These are phyloP conservation scores for Lithophane leautieri DNA, from an alignment of 2,888 invertebrate species.

Conservation along the genomic window DNA sequence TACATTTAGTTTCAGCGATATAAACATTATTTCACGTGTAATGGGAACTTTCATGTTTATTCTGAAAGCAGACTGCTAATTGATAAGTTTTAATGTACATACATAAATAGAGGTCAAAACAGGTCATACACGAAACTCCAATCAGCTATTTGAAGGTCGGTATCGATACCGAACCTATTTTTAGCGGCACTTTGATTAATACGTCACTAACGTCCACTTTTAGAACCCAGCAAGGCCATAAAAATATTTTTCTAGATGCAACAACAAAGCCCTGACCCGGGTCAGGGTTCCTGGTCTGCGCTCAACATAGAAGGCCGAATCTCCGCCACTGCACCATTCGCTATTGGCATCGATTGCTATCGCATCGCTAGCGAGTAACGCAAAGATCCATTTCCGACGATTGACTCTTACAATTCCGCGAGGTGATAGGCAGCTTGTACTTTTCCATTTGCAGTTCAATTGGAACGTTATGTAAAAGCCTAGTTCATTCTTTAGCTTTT, in stretches of 20 bases:
- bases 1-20: neutral
- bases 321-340: conserved; percentile 45
- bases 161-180: neutral
- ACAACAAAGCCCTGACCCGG: conserved; percentile 36
- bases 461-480: conserved; percentile 5
- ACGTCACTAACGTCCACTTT: conserved; percentile 1
- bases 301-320: conserved; percentile 43
- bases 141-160: neutral
- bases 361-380: conserved; percentile 8
- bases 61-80: neutral
- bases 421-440: conserved; percentile 10
- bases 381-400: conserved; percentile 48
- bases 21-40: neutral
- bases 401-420: conserved; percentile 38
- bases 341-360: conserved; percentile 45
- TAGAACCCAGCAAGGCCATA: conserved; percentile 24
- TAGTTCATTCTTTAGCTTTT: neutral
- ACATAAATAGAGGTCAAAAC: neutral
- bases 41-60: neutral
- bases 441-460: conserved; percentile 27
- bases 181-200: neutral
- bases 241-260: conserved; percentile 43
- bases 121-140: neutral
- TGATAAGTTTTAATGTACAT: neutral
- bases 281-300: conserved; percentile 35